A percentile compares a stretch with the other conserved stretches of the same genome.
These are phyloP conservation scores for Dorcus parallelipipedus DNA, from an alignment of 2,888 invertebrate genomes.

Conservation along the genomic window DNA sequence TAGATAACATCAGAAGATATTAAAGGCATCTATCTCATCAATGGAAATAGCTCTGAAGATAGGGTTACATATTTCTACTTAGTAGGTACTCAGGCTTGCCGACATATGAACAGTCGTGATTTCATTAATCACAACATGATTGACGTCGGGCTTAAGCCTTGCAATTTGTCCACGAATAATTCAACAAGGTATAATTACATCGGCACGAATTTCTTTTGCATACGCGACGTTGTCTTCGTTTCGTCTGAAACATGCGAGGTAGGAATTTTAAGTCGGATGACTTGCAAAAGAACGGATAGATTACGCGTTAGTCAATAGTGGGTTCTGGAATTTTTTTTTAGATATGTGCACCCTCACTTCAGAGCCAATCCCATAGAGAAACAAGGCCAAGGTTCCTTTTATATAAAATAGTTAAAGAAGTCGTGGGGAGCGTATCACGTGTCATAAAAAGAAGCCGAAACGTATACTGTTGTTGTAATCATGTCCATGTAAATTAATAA, in stretches of 20 bases:
- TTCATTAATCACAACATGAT: neutral
- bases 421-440: no score
- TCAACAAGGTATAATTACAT: neutral
- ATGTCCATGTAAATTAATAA: no score
- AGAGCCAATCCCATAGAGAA: neutral
- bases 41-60: no score
- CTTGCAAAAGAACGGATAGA: neutral
- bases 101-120: no score
- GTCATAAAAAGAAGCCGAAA: no score
- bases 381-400: neutral
- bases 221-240: neutral
- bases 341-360: neutral
- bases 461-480: no score
- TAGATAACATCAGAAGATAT: no score
- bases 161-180: slow-evolving; percentile 1
- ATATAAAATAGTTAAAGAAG: neutral
- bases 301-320: no score
- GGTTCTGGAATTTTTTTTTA: neutral
- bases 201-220: neutral
- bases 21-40: no score
- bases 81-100: no score
- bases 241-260: neutral
- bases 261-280: neutral
- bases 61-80: no score
- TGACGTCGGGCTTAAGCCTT: neutral